Evolutionary conservation across 2,888 invertebrate species (phyloP), one percentile per base, ranked within the genome.

Genomic region (Drosophila vallismaia): DNA sequence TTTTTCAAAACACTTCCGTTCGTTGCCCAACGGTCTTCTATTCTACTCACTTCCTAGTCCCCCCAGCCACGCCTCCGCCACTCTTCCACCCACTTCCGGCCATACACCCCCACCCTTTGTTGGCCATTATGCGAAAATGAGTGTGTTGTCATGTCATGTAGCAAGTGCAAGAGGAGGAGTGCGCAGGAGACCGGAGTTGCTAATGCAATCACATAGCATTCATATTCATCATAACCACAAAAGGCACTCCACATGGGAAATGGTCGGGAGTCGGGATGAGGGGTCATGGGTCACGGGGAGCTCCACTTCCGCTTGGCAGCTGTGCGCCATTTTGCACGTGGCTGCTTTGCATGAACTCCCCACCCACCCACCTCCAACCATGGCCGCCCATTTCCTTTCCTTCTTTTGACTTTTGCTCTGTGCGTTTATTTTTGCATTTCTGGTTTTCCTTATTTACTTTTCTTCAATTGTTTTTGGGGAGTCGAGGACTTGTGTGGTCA

Each of bases 171-270:
- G 9, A 26, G 46, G 12, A n/a, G 36, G 24, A n/a, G 46, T 40
- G 9, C 28, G 64, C 36, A 57, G 38, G 40, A 58, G 58, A 59
- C 75, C 75, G 67, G 77, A 82, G 83, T 85, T 81, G 86, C 88
- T 84, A 84, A 84, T 88, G 78, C 84, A 87, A 87, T 88, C 85
- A 86, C 86, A 88, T 79, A 84, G 85, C 79, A 85, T 86, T 86
- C 86, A 79, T 85, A 88, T 88, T 88, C 88, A 87, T 88, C 84
- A 88, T 83, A 74, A 74, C 86, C 84, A 77, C 88, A 86, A 78
- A 86, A 76, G 83, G 68, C 86, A 74, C 75, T 70, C 70, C 79
- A 82, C 83, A 75, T 69, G 85, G 69, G 49, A 71, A 64, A 64
- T 66, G 19, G 19, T 48, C 33, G 31, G 38, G 6, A 33, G 38